A percentile compares a stretch with the other conserved stretches of the same genome.
These are phyloP conservation scores for Arctocebus calabarensis DNA, from an alignment of 2,797 vertebrate genomes.

Conservation along the genomic window DNA sequence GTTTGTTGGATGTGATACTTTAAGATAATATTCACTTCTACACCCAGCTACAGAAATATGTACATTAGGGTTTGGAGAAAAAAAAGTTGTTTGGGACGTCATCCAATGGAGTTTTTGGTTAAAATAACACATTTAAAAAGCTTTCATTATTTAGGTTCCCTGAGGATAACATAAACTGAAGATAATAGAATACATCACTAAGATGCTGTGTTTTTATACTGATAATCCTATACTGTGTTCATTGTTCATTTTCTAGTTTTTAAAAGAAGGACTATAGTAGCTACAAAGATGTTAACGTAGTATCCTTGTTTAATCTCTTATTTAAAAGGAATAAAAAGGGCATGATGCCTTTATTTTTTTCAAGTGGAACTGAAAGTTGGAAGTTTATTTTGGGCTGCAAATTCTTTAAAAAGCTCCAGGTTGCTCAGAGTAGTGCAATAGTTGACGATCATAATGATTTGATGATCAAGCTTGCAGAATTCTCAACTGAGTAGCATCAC, in stretches of 20 bases:
- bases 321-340: background rate
- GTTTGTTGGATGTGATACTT: background rate
- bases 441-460: background rate
- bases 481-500: background rate
- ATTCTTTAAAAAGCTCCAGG: background rate
- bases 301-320: background rate
- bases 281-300: background rate
- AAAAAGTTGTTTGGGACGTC: background rate
- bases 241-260: background rate
- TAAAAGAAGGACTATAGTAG: background rate
- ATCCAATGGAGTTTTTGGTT: background rate
- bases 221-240: background rate
- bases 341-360: background rate
- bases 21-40: background rate
- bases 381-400: background rate
- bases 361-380: constrained; percentile 8
- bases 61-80: background rate
- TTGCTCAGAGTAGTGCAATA: background rate
- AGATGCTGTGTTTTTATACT: background rate
- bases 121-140: background rate
- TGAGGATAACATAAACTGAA: background rate
- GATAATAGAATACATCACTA: background rate
- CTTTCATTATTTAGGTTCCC: background rate
- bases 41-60: background rate
- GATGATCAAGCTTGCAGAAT: too few species aligned